A percentile compares a stretch with the other conserved stretches of the same genome.
phyloP scores from a whole-genome alignment of 2,888 invertebrate genomes.

The Sialis lutaria region DNA sequence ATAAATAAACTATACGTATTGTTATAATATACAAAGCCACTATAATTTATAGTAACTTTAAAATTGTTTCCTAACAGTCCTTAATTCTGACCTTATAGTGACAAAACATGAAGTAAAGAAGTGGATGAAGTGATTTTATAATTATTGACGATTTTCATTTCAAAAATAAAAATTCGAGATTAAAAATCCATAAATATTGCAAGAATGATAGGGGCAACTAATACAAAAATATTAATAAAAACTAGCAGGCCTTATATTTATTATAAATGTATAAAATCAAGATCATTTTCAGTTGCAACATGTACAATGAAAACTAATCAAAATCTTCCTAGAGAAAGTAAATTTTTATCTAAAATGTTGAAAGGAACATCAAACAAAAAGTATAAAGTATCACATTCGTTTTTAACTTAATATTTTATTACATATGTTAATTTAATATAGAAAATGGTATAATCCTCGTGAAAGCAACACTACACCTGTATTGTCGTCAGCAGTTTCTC shows the following conservation, averaged over 20 bases:
- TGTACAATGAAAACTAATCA: constrained; percentile 3
- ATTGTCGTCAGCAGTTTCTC: constrained; percentile 14
- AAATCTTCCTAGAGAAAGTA: constrained; percentile 10
- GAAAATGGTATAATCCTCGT: constrained; percentile 8
- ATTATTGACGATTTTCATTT: too few species aligned
- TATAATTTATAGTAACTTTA: too few species aligned
- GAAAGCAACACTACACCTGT: constrained; percentile 16
- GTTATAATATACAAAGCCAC: too few species aligned
- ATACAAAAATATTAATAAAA: too few species aligned
- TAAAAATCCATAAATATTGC: too few species aligned
- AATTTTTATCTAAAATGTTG: constrained; percentile 14
- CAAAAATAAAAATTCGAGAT: too few species aligned
- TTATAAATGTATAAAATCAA: background rate
- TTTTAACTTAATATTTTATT: background rate
- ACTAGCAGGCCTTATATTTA: background rate
- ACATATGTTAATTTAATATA: constrained; percentile 3
- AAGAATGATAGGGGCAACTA: too few species aligned
- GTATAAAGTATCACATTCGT: constrained; percentile 8
- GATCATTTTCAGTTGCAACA: constrained; percentile 3
- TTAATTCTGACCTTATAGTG: too few species aligned
- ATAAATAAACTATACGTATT: too few species aligned
- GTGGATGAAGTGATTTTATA: too few species aligned
- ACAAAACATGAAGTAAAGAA: too few species aligned
- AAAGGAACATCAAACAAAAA: constrained; percentile 11
- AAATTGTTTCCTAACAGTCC: too few species aligned